Conservation (phyloP, 2,113 vertebrate genomes). For the Hippocampus abdominalis region DNA sequence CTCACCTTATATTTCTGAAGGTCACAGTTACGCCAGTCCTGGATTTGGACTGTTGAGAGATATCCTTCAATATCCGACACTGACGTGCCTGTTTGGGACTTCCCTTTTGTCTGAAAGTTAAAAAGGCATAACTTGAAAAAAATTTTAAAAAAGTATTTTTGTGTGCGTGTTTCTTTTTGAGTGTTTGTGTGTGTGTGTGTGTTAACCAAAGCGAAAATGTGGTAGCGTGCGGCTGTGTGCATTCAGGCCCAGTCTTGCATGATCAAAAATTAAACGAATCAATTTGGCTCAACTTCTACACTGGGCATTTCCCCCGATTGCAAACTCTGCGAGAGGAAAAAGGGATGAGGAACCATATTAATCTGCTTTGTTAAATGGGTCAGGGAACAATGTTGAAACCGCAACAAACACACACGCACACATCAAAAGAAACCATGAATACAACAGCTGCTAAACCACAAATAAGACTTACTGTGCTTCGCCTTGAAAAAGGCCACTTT, state of each 20-base stretch:
- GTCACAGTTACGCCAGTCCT: constrained; percentile 69
- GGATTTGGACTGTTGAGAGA: constrained; percentile 72
- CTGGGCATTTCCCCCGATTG: constrained; percentile 41
- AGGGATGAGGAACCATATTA: constrained; percentile 49
- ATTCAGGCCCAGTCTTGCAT: not conserved
- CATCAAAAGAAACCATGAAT: not conserved
- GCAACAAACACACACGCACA: constrained; percentile 20
- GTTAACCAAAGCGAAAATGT: not conserved
- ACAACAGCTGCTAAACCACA: not conserved
- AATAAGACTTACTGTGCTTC: constrained; percentile 68
- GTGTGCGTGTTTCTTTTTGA: not conserved
- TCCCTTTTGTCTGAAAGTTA: constrained; percentile 77
- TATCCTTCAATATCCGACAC: constrained; percentile 77
- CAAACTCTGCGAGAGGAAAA: constrained; percentile 27
- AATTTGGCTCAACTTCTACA: constrained; percentile 32
- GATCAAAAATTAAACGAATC: constrained; percentile 16
- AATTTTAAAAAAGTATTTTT: not conserved
- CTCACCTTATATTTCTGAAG: constrained; percentile 82
- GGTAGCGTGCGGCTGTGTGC: constrained; percentile 1
- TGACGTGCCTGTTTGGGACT: constrained; percentile 69
- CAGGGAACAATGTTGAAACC: constrained; percentile 64
- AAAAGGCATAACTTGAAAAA: not conserved
- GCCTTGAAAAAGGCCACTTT: constrained; percentile 87
- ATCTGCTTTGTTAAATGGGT: constrained; percentile 69
- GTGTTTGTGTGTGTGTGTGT: not conserved